phyloP scores from a whole-genome alignment of 2,113 vertebrate species.

The Conger conger region DNA sequence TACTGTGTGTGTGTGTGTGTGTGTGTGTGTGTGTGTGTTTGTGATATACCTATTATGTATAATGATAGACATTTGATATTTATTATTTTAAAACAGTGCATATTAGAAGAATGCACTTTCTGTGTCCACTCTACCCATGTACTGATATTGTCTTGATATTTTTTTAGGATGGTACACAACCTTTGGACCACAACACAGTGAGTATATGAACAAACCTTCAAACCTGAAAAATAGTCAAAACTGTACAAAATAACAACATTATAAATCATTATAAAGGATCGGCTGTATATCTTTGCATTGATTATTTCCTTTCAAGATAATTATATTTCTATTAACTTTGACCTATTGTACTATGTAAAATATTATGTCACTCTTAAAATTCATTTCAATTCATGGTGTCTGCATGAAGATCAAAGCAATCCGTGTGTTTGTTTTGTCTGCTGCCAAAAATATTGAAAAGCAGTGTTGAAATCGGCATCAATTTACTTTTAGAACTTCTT shows the following conservation, averaged over 20 bases:
- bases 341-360: too few relatives aligned
- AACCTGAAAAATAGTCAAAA: background rate
- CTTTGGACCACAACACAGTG: background rate
- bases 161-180: constrained; percentile 18
- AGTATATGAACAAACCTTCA: background rate
- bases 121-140: background rate
- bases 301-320: too few relatives aligned
- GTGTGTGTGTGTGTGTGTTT: background rate
- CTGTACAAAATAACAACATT: background rate
- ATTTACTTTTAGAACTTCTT: too few relatives aligned
- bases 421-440: too few relatives aligned
- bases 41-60: background rate
- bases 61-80: background rate
- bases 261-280: too few relatives aligned
- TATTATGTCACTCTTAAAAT: too few relatives aligned
- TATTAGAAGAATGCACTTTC: background rate
- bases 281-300: too few relatives aligned
- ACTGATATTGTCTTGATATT: background rate
- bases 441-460: too few relatives aligned
- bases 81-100: background rate
- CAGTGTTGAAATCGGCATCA: too few relatives aligned
- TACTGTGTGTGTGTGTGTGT: background rate
- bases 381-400: too few relatives aligned
- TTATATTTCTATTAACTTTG: too few relatives aligned
- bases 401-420: too few relatives aligned